These are phyloP conservation scores for Acrobasis repandana DNA, from an alignment of 2,888 invertebrate species.

Conservation along the genomic window DNA sequence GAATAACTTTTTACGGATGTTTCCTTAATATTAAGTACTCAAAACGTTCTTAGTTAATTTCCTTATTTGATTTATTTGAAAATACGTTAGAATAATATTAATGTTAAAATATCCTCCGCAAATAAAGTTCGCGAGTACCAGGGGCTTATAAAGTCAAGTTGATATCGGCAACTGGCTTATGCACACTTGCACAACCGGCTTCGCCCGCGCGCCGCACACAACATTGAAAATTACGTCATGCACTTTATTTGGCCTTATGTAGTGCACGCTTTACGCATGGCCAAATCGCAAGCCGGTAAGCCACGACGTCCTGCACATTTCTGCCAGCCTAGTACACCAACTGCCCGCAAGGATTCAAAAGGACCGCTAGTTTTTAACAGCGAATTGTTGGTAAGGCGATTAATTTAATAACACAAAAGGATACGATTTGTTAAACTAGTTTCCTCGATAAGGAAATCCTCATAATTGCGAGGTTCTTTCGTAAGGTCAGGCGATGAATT, in stretches of 20 bases:
- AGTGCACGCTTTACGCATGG: constrained; percentile 53
- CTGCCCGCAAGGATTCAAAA: constrained; percentile 66
- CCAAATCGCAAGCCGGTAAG: constrained; percentile 53
- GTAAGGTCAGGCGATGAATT: constrained; percentile 15
- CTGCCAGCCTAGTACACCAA: constrained; percentile 66
- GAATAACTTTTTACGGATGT: background rate
- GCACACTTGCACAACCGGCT: constrained; percentile 68
- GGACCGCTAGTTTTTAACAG: constrained; percentile 40
- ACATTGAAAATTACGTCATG: constrained; percentile 76
- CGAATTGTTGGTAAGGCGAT: constrained; percentile 30
- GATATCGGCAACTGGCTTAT: constrained; percentile 61
- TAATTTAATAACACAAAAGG: constrained; percentile 19
- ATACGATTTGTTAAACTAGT: constrained; percentile 25
- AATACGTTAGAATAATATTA: background rate
- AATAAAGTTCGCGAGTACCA: constrained; percentile 53
- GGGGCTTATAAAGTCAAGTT: constrained; percentile 57
- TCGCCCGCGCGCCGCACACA: constrained; percentile 63
- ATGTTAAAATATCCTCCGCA: constrained; percentile 30
- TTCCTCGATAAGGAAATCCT: constrained; percentile 24
- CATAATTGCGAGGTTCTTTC: constrained; percentile 22
- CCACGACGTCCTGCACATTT: constrained; percentile 52
- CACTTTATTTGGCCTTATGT: constrained; percentile 73
- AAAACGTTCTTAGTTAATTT: background rate
- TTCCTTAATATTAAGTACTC: background rate
- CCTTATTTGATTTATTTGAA: background rate